Conservation (phyloP, 1,140 invertebrate genomes). For the Oedothorax gibbosus region DNA sequence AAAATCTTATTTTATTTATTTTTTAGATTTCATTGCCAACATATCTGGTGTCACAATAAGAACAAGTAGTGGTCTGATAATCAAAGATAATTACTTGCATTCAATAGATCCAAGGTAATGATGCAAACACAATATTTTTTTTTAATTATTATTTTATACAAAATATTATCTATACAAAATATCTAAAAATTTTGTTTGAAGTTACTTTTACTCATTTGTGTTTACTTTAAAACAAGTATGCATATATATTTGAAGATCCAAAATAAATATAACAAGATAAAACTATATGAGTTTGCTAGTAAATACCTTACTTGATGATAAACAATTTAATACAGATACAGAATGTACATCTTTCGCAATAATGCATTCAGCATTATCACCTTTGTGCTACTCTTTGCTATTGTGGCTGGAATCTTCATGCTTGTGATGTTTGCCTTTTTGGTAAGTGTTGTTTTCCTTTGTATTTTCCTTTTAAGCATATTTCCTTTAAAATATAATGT, state of each 20-base stretch:
- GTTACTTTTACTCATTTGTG: too few relatives aligned
- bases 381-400: constrained; percentile 11
- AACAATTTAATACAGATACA: constrained; percentile 16
- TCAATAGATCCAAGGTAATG: neutral
- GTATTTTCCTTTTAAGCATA: neutral
- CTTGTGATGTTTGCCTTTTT: constrained; percentile 6
- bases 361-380: constrained; percentile 4
- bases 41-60: constrained; percentile 8
- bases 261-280: too few relatives aligned
- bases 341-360: constrained; percentile 8
- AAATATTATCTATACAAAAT: too few relatives aligned
- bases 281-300: too few relatives aligned
- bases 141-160: too few relatives aligned
- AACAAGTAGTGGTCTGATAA: constrained; percentile 14
- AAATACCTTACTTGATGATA: too few relatives aligned
- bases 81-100: constrained; percentile 19
- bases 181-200: too few relatives aligned
- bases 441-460: constrained; percentile 6
- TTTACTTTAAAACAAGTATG: too few relatives aligned
- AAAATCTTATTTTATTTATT: neutral
- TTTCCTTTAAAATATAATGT: neutral
- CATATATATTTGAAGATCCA: too few relatives aligned
- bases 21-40: neutral
- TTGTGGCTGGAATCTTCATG: constrained; percentile 22
- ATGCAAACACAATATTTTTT: too few relatives aligned